phyloP scores from a whole-genome alignment of 2,113 vertebrate species.

The Tragelaphus imberbis region DNA sequence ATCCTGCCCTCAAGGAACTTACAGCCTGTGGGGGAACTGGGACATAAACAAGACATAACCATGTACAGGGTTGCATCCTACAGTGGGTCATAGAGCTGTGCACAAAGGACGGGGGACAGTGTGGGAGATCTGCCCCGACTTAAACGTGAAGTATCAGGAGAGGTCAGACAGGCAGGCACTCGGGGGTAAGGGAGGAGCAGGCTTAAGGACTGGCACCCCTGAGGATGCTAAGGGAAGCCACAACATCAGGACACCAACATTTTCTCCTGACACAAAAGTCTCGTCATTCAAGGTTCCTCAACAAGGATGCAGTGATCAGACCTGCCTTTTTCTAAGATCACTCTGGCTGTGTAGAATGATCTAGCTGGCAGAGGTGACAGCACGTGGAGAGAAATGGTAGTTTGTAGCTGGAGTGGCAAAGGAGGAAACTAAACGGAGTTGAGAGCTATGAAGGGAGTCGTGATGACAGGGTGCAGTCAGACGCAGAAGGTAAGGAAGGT shows the following conservation, averaged over 20 bases:
- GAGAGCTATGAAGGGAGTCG: background rate
- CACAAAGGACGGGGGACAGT: background rate
- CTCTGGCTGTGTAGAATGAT: background rate
- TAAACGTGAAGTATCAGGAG: background rate
- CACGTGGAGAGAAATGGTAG: background rate
- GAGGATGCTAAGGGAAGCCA: background rate
- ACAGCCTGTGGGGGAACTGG: background rate
- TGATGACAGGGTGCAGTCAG: background rate
- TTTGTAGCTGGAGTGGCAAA: background rate
- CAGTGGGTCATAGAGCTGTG: background rate
- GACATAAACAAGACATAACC: background rate
- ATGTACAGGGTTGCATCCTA: rapidly evolving
- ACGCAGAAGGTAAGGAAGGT: rapidly evolving
- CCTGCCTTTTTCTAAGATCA: background rate
- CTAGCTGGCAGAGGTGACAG: background rate
- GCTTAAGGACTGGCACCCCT: background rate
- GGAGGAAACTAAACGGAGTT: background rate
- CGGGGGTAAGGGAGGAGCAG: background rate
- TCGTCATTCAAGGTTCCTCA: background rate
- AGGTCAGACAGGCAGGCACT: background rate
- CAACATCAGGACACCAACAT: background rate
- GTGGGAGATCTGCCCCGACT: background rate
- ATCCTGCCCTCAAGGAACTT: background rate
- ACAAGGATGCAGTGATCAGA: background rate
- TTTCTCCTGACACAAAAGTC: background rate